A percentile compares a stretch with the other conserved stretches of the same genome.
phyloP scores from a whole-genome alignment of 1,140 invertebrate genomes.

The Temnothorax nylanderi region DNA sequence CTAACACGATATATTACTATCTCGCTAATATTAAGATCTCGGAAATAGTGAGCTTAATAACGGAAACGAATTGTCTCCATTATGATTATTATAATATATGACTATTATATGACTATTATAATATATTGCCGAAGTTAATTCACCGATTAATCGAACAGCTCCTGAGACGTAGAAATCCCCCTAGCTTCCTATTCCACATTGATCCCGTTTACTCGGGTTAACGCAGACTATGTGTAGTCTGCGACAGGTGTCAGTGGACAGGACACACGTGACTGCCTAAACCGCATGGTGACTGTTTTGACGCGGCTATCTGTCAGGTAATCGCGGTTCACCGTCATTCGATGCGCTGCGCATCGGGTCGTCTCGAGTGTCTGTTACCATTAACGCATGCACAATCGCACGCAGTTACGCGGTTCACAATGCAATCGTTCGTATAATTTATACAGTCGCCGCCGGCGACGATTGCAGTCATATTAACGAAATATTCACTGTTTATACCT shows the following conservation, averaged over 20 bases:
- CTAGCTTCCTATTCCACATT: constrained; percentile 11
- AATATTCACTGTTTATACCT: neutral
- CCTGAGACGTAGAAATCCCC: constrained; percentile 34
- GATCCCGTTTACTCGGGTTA: constrained; percentile 38
- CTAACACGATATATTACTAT: neutral
- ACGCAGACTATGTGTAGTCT: constrained; percentile 24
- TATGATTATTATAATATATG: neutral
- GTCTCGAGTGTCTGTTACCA: constrained; percentile 46
- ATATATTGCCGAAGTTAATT: neutral
- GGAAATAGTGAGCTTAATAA: neutral
- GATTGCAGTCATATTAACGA: neutral
- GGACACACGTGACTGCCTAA: constrained; percentile 65
- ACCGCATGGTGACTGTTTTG: constrained; percentile 67
- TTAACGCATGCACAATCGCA: constrained; percentile 25
- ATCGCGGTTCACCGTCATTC: constrained; percentile 70
- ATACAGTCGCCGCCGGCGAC: neutral
- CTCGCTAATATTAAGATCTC: neutral
- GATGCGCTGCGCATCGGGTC: constrained; percentile 23
- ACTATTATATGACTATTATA: neutral
- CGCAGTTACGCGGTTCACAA: constrained; percentile 6
- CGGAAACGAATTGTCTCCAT: neutral
- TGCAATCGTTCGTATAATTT: constrained; percentile 31
- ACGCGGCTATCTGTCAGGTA: constrained; percentile 73
- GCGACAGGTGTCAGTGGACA: constrained; percentile 71
- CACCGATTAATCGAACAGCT: neutral